phyloP scores from a whole-genome alignment of 2,888 invertebrate genomes.

The Andrena trimmerana region DNA sequence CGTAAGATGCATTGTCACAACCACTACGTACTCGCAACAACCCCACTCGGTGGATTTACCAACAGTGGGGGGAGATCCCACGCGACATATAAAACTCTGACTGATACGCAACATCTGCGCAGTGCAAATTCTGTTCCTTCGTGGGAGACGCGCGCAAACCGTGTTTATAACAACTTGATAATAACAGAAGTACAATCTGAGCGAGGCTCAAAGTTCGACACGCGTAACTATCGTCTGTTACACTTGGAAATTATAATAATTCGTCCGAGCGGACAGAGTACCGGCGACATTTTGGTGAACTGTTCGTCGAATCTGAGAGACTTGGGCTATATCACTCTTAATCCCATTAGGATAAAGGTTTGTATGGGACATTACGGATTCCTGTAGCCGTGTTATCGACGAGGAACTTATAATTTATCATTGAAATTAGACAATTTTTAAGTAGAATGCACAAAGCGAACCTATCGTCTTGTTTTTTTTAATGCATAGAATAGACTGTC shows the following conservation, averaged over 20 bases:
- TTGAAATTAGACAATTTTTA: not conserved
- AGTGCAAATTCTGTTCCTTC: constrained; percentile 47
- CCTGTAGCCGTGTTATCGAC: not conserved
- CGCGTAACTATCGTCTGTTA: not conserved
- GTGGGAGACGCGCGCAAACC: constrained; percentile 19
- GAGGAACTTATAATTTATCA: not conserved
- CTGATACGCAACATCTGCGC: constrained; percentile 39
- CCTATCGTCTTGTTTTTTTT: no score
- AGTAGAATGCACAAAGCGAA: not conserved
- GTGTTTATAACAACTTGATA: constrained; percentile 39
- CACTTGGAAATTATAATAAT: constrained; percentile 3
- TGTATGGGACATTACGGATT: not conserved
- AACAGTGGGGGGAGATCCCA: constrained; percentile 33
- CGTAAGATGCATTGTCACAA: constrained; percentile 3
- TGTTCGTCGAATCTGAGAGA: not conserved
- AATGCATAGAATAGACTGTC: no score
- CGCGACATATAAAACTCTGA: constrained; percentile 64
- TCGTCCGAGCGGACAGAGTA: not conserved
- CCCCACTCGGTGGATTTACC: constrained; percentile 44
- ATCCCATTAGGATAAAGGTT: constrained; percentile 19
- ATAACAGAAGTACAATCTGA: constrained; percentile 13
- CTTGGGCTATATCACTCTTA: not conserved
- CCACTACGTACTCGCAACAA: constrained; percentile 7
- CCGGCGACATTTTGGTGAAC: not conserved
- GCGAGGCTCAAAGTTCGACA: constrained; percentile 39